Evolutionary conservation across 2,113 vertebrate genomes (phyloP), one percentile per base, ranked within the genome.

Genomic region (Penelope pileata): DNA sequence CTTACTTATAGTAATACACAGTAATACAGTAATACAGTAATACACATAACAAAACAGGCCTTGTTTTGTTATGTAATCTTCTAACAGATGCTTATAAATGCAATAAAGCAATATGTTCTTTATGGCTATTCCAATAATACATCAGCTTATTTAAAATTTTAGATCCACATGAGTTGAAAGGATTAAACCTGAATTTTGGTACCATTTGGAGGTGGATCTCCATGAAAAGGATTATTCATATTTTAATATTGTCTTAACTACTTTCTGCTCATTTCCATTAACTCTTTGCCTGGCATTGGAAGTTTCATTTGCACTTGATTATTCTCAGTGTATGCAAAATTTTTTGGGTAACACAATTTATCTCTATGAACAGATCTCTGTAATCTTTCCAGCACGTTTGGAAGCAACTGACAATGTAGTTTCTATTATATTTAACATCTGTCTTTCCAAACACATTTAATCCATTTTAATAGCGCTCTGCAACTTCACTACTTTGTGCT

Each of bases 351-450:
- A 94, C 38, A 76, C 24, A 36, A 10, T 88, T 93, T 90, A 91
- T 97, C 93, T 87, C 40, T 63, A 30, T 59, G 83, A 59, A 36
- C n/a, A 74, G 89, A 96, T 94, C 96, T 91, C 93, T 93, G 53
- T 97, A 91, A 96, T 96, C 85, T 86, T 94, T 75, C 80, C 6
- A 7, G 42, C 77, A 90, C 83, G 56, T 96, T 94, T 94, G 80
- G 77, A 96, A 94, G 83, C 32, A 93, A 80, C 67, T 94, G 87
- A 92, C 85, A 92, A 32, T 29, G 48, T 83, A 78, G 67, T 72
- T 94, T 94, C 69, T 86, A 73, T 78, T 77, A 38, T 67, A 38
- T 82, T 76, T 73, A 76, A 78, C 42, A 30, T 45, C 45, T 83
- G 16, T 63, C 30, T 67, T 88, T 47, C 36, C n/a, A 85, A 94